Evolutionary conservation across 64 coral and sea anemone species (phyloP).

Genomic region (Trachythela sp.): DNA sequence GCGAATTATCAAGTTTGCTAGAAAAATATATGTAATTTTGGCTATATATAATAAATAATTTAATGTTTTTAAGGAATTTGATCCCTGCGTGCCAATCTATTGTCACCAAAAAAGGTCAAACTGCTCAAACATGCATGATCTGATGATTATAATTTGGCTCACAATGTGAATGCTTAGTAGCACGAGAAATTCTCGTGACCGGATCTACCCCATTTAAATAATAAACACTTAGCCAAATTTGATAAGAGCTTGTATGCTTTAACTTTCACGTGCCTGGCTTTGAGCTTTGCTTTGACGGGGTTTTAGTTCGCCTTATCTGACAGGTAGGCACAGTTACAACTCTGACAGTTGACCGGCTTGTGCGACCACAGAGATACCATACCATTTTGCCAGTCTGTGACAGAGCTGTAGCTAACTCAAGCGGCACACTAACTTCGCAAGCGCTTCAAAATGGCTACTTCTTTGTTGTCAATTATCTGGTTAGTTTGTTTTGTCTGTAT

Average conservation of each 20-base stretch:
- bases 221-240: neutral
- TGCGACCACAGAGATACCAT: neutral
- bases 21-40: no score
- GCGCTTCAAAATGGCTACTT: neutral
- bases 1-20: no score
- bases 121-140: no score
- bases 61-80: no score
- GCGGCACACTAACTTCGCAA: neutral
- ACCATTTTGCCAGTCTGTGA: neutral
- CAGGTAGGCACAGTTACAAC: neutral
- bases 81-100: no score
- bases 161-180: neutral
- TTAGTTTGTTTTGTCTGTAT: neutral
- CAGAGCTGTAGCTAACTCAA: neutral
- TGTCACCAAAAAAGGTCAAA: no score
- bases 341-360: no score
- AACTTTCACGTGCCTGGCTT: neutral
- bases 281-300: neutral
- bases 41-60: no score
- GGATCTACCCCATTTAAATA: neutral
- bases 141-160: no score
- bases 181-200: neutral
- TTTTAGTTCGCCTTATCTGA: neutral
- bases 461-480: neutral
- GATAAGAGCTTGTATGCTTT: neutral